Base-by-base conservation (phyloP, 2,888 invertebrate genomes). In the Apodemia mormo region DNA sequence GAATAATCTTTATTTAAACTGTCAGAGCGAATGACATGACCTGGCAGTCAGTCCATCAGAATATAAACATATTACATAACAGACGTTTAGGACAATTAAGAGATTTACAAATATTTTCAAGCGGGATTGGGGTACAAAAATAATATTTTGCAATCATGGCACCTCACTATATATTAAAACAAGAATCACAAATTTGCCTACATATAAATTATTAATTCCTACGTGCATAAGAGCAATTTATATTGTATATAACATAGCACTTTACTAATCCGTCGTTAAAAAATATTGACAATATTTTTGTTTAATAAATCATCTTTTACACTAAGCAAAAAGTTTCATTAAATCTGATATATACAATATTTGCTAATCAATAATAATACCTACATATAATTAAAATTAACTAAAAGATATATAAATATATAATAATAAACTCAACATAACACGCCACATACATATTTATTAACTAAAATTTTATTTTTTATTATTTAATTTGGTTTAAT, bases 131-230 rank as follows among this genome's bases (percentile, higher is more conserved):
- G 83, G 78, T 83, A 85, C 83, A 81, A 82, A 78, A 82, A 83
- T 80, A 84, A 87, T 81, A 85, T 81, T 81, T 82, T 84, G 86
- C 85, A 83, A 84, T 85, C 87, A 92, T 92, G 92, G 92, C 92
- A 91, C 92, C 91, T 88, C 84, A 82, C 88, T 88, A 88, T 82
- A 83, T 81, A 68, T 82, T 82, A 76, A 74, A 76, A 85, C 80
- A 82, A 80, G 82, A 89, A 90, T 88, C 88, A 87, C 85, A 82
- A 83, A 76, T 83, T 80, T 80, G 80, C 76, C 77, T 76, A 78
- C 77, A 77, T 78, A 76, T 76, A 79, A 76, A 79, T 77, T 67
- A 77, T 73, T 67, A 69, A 56, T 70, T 69, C 68, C 73, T 77
- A 77, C 75, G 76, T 79, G 78, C 78, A 71, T 52, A 29, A 30